A percentile compares a stretch with the other conserved stretches of the same genome.
phyloP scores from a whole-genome alignment of 1,140 invertebrate species.

The Rhopalosiphum padi region DNA sequence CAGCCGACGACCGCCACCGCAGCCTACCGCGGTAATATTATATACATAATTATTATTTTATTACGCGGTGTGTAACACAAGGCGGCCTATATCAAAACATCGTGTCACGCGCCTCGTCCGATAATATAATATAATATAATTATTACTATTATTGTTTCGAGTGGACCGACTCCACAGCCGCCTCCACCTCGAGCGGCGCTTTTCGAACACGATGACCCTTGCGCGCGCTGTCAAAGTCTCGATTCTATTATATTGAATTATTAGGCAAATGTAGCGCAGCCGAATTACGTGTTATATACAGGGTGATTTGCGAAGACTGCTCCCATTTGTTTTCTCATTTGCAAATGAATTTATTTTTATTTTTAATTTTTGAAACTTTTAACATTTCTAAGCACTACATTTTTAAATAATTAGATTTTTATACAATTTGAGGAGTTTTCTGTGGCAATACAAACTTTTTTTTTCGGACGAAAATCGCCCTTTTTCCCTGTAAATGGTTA shows the following conservation, averaged over 20 bases:
- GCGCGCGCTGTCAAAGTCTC: neutral
- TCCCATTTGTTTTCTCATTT: neutral
- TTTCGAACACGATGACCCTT: neutral
- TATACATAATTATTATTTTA: neutral
- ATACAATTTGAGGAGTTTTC: neutral
- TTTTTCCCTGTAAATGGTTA: neutral
- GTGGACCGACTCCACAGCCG: neutral
- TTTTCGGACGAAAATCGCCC: neutral
- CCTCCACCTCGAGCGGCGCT: neutral
- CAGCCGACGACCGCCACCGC: neutral
- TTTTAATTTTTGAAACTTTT: neutral
- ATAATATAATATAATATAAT: neutral
- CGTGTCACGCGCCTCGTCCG: neutral
- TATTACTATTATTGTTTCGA: slow-evolving; percentile 11
- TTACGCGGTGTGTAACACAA: neutral
- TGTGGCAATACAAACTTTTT: neutral
- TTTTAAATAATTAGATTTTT: neutral
- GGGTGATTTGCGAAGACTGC: neutral
- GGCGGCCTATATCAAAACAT: neutral
- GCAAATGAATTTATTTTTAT: neutral
- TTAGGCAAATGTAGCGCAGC: no score
- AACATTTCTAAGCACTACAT: neutral
- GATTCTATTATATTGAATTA: neutral
- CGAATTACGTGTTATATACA: neutral
- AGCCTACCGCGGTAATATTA: neutral